Evolutionary conservation across 2,797 vertebrate genomes (phyloP), one percentile per base, ranked within the genome.

Genomic region (Darevskia nairensis): DNA sequence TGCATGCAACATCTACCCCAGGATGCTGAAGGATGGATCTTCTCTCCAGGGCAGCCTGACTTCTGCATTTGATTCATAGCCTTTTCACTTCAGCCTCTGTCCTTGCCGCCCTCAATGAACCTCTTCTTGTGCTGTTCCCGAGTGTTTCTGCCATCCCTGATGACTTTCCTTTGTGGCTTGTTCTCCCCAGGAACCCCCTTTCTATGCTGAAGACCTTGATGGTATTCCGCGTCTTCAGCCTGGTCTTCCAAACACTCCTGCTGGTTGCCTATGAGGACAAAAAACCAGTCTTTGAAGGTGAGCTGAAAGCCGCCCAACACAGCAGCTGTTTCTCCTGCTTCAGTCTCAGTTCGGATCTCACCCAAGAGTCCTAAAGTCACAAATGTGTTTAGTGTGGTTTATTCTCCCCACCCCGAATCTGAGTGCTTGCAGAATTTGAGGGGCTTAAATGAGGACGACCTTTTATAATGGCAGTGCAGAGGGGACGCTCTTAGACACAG

Each of bases 191-290:
- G 91, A 80, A 81, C 2, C 81, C 88, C 0, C 61, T 90, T 9
- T n/a, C 80, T 8, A 74, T 95, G 72, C 59, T 96, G 90, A 92
- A 41, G 82, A 75, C 44, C 5, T 76, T 91, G 21, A 41, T 96
- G 19, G 0, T 2, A 44, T n/a, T 95, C n/a, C 93, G 94, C 2
- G 80, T 95, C 0, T 90, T 86, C 6, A 88, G 93, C 55, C 87
- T 96, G 3, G 79, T 88, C 75, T 90, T 91, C 35, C 96, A 96
- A 93, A 95, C 90, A 0, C 68, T 89, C 13, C 84, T 96, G 75
- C 90, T 96, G 15, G 89, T 90, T 80, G 15, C 81, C 59, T 81
- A 95, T 76, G 72, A 81, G 1, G 27, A 75, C n/a, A n/a, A 29
- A 1, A 13, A 3, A 2, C 2, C 55, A 19, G 13, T 55, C 27